Evolutionary conservation across 1,140 invertebrate species (phyloP).

Genomic region (Microplitis demolitor): DNA sequence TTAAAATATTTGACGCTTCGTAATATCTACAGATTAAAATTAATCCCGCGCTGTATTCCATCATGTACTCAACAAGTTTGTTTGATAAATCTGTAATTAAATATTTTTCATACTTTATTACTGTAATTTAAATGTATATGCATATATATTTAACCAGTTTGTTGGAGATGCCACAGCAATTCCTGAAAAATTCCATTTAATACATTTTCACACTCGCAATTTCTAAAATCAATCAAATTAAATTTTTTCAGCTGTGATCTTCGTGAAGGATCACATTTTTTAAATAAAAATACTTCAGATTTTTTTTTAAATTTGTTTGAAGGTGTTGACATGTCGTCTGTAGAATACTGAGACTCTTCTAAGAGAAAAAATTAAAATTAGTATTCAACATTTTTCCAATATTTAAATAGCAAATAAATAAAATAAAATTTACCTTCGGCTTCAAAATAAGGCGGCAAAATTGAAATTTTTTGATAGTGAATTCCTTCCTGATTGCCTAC

Average conservation of each 20-base stretch:
- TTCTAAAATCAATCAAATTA: slow-evolving; percentile 35
- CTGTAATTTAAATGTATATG: background rate
- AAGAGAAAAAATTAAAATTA: too few relatives aligned
- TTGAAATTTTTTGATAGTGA: background rate
- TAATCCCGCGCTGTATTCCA: slow-evolving; percentile 37
- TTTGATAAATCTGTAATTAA: slow-evolving; percentile 21
- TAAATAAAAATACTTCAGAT: background rate
- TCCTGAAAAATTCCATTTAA: slow-evolving; percentile 28
- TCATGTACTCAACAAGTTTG: slow-evolving; percentile 25
- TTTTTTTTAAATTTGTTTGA: background rate
- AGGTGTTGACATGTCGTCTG: background rate
- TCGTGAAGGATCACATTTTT: background rate
- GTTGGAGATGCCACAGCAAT: slow-evolving; percentile 27
- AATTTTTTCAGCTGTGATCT: slow-evolving; percentile 20
- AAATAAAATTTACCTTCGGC: too few relatives aligned
- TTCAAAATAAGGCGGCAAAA: too few relatives aligned
- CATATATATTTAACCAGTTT: slow-evolving; percentile 26
- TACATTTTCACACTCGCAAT: slow-evolving; percentile 34
- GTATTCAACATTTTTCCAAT: too few relatives aligned
- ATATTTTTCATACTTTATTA: background rate
- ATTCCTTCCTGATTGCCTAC: background rate
- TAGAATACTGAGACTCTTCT: too few relatives aligned
- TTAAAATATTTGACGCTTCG: slow-evolving; percentile 34
- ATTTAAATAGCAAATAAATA: too few relatives aligned
- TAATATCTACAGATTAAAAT: slow-evolving; percentile 31